These are phyloP conservation scores for Argyra leucocephala DNA, from an alignment of 2,888 invertebrate genomes.

Conservation along the genomic window DNA sequence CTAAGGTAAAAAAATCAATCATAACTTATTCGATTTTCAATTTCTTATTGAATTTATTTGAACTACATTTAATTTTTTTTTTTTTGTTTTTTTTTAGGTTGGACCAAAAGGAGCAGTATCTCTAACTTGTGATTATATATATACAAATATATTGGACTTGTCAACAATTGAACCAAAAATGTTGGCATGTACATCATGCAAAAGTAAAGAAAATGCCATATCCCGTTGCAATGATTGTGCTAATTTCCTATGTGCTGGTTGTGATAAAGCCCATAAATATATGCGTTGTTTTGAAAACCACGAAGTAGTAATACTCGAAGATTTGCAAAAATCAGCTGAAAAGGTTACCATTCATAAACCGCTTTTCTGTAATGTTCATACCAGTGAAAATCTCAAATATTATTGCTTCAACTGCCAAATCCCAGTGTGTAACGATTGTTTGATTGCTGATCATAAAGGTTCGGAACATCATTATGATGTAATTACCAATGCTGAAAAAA, in stretches of 20 bases:
- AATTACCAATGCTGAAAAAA: conserved; percentile 67
- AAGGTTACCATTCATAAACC: conserved; percentile 81
- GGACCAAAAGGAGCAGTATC: conserved; percentile 66
- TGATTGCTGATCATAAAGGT: conserved; percentile 71
- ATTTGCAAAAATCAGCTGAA: conserved; percentile 63
- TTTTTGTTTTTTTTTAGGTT: conserved; percentile 45
- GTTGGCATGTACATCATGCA: conserved; percentile 85
- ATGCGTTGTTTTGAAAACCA: conserved; percentile 97
- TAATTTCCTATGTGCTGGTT: conserved; percentile 85
- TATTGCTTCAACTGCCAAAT: conserved; percentile 81
- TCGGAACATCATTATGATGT: conserved; percentile 76
- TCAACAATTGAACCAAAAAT: conserved; percentile 61
- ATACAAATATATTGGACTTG: conserved; percentile 74
- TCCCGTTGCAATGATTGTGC: conserved; percentile 92
- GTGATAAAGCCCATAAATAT: conserved; percentile 90
- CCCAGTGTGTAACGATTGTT: conserved; percentile 80
- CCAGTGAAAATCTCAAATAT: conserved; percentile 74
- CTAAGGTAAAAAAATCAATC: conserved; percentile 60
- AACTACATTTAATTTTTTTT: not conserved
- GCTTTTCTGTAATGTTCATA: conserved; percentile 71
- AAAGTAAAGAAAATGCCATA: conserved; percentile 86
- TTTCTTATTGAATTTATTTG: not conserved
- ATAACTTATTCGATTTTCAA: too few relatives aligned
- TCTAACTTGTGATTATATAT: conserved; percentile 76
- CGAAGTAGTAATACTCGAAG: conserved; percentile 79